These are phyloP conservation scores for Phalacrocorax pelagicus DNA, from an alignment of 2,113 vertebrate genomes.

Conservation along the genomic window DNA sequence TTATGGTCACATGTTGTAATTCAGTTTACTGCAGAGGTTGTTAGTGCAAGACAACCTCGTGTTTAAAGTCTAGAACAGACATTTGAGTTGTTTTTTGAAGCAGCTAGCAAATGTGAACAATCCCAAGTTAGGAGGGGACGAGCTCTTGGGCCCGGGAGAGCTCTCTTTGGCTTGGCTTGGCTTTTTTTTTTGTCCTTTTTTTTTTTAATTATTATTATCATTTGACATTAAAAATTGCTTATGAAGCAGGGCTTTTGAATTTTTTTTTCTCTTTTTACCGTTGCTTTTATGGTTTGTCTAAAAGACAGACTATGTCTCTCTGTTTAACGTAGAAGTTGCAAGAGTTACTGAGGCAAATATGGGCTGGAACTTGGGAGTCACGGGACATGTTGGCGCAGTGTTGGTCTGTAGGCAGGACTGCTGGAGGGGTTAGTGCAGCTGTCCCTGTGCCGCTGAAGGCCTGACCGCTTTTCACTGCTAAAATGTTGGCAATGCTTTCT, in stretches of 20 bases:
- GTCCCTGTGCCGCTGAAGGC: fast-evolving
- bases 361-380: too few species aligned
- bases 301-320: neutral
- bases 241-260: neutral
- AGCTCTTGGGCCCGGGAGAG: neutral
- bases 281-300: neutral
- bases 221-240: neutral
- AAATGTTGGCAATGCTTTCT: neutral
- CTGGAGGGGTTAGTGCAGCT: neutral
- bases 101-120: neutral
- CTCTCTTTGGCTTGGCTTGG: neutral
- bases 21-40: neutral
- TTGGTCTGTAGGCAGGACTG: neutral
- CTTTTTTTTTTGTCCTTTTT: neutral
- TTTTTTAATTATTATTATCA: neutral
- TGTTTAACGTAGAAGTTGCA: fast-evolving
- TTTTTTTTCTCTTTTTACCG: neutral
- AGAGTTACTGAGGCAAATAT: fast-evolving
- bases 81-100: neutral
- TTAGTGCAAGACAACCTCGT: neutral
- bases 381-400: fast-evolving
- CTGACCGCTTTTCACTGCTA: fast-evolving
- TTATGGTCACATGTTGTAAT: neutral
- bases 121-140: neutral
- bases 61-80: neutral